Base-by-base conservation (phyloP, 1,140 invertebrate species). In the Musca vetustissima region DNA sequence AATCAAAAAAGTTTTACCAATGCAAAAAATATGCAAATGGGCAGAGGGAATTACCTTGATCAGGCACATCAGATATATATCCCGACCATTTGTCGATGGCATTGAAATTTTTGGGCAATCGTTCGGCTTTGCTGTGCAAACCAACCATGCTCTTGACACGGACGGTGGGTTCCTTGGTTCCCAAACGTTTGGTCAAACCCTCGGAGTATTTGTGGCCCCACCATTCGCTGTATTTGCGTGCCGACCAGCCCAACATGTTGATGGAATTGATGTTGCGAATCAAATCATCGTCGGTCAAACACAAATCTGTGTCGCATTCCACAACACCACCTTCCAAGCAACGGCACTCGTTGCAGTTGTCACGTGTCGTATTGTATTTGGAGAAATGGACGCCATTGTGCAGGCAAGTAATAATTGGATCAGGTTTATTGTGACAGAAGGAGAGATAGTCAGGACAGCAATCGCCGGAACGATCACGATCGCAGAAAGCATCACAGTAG, bases 401-500 rank as follows among this genome's bases (percentile, higher is more conserved):
- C 43, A 69, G 50, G 71, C 80, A 81, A 28, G 69, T 72, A n/a
- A 75, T 21, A 21, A 79, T 52, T 7, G 72, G 74, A 66, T 76
- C 76, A 0, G 71, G 53, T 47, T 84, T 76, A 13, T 89, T 88
- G 64, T 85, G 83, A 77, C 94, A 97, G 57, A 88, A 86, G 0
- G 84, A 84, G 79, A 85, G 88, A 80, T 90, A 97, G 82, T 98
- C 95, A 0, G 95, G 95, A 80, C 95, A 97, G 78, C 95, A 97
- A 77, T 95, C 93, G 47, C 89, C 87, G 76, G 87, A 76, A 11
- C 79, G 83, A 13, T 79, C 72, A 57, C 88, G 83, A 73, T 94
- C 90, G 84, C 95, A 98, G 84, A 97, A 97, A 71, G 93, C 87
- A 83, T 98, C 96, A 78, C 96, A 98, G 83, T 98, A 97, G 82